Evolutionary conservation across 1,140 invertebrate species (phyloP).

Genomic region (Drosophila littoralis): DNA sequence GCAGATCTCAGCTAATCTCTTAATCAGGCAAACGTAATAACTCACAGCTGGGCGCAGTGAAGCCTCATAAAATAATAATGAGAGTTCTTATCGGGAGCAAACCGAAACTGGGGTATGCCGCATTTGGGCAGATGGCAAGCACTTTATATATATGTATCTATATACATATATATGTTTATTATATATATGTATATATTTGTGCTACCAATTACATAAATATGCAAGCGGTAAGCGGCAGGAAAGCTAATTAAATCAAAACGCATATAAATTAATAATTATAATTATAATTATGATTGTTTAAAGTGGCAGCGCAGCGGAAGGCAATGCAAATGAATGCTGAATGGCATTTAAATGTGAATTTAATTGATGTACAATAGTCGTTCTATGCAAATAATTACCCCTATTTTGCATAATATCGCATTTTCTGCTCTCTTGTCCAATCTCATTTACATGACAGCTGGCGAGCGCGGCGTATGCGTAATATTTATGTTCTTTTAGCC

Average conservation of each 20-base stretch:
- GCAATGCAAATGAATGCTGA: constrained; percentile 13
- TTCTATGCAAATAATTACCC: constrained; percentile 25
- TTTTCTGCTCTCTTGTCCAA: constrained; percentile 25
- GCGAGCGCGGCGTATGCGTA: constrained; percentile 54
- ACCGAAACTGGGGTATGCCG: not conserved
- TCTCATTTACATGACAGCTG: constrained; percentile 57
- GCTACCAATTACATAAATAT: constrained; percentile 15
- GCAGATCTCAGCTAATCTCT: constrained; percentile 8
- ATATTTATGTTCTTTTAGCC: constrained; percentile 24
- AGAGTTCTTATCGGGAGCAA: constrained; percentile 23
- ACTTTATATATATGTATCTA: too few species aligned
- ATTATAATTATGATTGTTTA: constrained; percentile 22
- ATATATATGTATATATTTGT: too few species aligned
- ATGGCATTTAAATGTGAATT: constrained; percentile 52
- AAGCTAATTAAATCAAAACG: constrained; percentile 53
- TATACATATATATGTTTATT: too few species aligned
- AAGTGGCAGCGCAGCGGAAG: not conserved
- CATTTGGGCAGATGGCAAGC: not conserved
- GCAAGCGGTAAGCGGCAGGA: not conserved
- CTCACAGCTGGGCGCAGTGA: constrained; percentile 1
- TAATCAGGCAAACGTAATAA: constrained; percentile 40
- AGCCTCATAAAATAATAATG: constrained; percentile 41
- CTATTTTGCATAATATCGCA: constrained; percentile 42
- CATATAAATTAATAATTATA: constrained; percentile 51
- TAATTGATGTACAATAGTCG: constrained; percentile 36